phyloP scores from a whole-genome alignment of 2,888 invertebrate species.

The Cabera pusaria region DNA sequence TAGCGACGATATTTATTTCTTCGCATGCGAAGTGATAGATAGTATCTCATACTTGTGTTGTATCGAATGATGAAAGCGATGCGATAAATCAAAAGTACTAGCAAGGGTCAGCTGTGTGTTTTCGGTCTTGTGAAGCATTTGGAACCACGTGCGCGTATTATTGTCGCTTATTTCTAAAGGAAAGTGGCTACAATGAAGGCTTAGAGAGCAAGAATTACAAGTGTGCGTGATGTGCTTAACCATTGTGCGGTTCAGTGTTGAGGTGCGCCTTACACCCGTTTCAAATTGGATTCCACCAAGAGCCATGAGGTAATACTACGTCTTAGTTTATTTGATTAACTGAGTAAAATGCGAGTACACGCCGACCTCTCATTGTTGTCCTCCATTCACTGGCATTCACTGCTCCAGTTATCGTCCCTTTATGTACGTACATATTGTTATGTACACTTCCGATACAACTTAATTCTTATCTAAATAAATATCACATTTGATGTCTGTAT shows the following conservation, averaged over 20 bases:
- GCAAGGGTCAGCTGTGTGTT: not conserved
- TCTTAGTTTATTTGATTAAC: constrained; percentile 18
- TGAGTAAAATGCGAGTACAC: not conserved
- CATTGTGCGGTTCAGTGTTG: constrained; percentile 44
- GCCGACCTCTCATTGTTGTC: too few relatives aligned
- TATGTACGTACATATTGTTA: too few relatives aligned
- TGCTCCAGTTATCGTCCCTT: too few relatives aligned
- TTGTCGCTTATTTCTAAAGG: constrained; percentile 5
- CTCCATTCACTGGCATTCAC: not conserved
- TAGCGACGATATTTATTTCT: constrained; percentile 35
- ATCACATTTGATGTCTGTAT: too few relatives aligned
- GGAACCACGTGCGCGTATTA: constrained; percentile 3
- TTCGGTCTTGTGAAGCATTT: constrained; percentile 3
- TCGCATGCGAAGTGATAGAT: constrained; percentile 22
- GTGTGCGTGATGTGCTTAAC: constrained; percentile 38
- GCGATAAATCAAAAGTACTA: too few relatives aligned
- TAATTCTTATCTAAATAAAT: too few relatives aligned
- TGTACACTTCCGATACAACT: too few relatives aligned
- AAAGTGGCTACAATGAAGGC: constrained; percentile 28
- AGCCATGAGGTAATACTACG: constrained; percentile 62
- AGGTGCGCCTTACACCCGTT: constrained; percentile 40
- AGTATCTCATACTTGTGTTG: too few relatives aligned
- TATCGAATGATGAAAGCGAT: too few relatives aligned
- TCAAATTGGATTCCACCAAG: constrained; percentile 72
- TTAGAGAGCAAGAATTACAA: constrained; percentile 31